phyloP scores from a whole-genome alignment of 1,140 invertebrate species.

The Littorina saxatilis region DNA sequence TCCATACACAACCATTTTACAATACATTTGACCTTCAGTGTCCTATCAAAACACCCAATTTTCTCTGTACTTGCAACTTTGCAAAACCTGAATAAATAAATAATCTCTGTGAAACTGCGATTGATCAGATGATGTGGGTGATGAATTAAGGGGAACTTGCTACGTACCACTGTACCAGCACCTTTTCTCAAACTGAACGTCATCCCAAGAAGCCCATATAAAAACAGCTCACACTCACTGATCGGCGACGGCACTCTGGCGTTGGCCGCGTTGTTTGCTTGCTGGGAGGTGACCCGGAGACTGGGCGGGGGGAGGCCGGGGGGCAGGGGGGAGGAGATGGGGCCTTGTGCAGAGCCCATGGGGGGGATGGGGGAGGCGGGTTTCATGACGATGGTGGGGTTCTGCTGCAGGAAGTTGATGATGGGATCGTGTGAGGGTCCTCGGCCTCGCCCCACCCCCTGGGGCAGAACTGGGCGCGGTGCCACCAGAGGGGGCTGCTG shows the following conservation, averaged over 20 bases:
- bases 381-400: conserved; percentile 71
- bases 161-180: no score
- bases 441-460: conserved; percentile 30
- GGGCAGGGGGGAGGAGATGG: conserved; percentile 51
- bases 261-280: conserved; percentile 67
- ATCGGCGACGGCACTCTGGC: conserved; percentile 74
- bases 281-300: conserved; percentile 67
- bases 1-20: no score
- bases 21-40: no score
- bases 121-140: no score
- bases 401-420: conserved; percentile 72
- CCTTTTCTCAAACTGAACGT: background rate
- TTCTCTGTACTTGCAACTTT: no score
- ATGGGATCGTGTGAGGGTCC: conserved; percentile 81
- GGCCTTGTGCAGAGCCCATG: conserved; percentile 43
- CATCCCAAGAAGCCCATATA: background rate
- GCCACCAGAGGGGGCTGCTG: conserved; percentile 75
- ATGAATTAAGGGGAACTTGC: no score
- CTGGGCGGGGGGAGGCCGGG: conserved; percentile 59
- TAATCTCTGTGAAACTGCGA: no score
- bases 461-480: conserved; percentile 15
- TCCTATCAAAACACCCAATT: no score
- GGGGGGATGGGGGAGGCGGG: conserved; percentile 63
- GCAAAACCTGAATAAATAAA: no score
- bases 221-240: conserved; percentile 63